Evolutionary conservation across 1,140 invertebrate genomes (phyloP), one percentile per base, ranked within the genome.

Genomic region (Panulirus ornatus): DNA sequence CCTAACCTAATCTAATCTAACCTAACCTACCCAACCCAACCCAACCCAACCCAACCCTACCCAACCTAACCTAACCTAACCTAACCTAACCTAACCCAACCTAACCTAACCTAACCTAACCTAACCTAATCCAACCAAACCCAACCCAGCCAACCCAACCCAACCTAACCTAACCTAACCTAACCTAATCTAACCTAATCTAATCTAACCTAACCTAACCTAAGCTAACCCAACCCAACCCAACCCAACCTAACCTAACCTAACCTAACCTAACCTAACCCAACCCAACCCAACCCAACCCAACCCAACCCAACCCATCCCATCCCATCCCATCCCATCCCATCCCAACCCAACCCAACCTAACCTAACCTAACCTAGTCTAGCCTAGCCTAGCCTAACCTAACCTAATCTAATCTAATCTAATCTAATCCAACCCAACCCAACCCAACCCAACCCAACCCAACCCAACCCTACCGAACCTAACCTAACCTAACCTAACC

Each of bases 191-290:
- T 58, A 22, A 58, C 51, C 9, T 14, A 58, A 58, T 22, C 51
- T 58, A 58, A 58, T 22, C 51, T 58, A 58, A 58, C 51, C 51
- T 58, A 58, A 58, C 51, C 51, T 58, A 58, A 58, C 51, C 51
- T 58, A 58, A 58, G 9, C 51, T 58, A 22, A 58, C 51, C 51
- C 9, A 58, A 22, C 51, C 22, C 9, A 58, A 58, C 51, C 51
- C 22, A 58, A 58, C 51, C 51, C 22, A 58, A 58, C 51, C 51
- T 58, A 58, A 58, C 51, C 51, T 58, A 58, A 58, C 51, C 51
- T 58, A 58, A 58, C 51, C 51, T 58, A 58, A 58, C 51, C 51
- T 58, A 58, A 58, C 51, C 51, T 58, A 58, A 58, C 51, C 51
- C 22, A 58, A 58, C 51, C 51, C 22, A 58, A 58, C 51, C 51